Conservation (phyloP, 2,113 vertebrate genomes). For the Meles meles region DNA sequence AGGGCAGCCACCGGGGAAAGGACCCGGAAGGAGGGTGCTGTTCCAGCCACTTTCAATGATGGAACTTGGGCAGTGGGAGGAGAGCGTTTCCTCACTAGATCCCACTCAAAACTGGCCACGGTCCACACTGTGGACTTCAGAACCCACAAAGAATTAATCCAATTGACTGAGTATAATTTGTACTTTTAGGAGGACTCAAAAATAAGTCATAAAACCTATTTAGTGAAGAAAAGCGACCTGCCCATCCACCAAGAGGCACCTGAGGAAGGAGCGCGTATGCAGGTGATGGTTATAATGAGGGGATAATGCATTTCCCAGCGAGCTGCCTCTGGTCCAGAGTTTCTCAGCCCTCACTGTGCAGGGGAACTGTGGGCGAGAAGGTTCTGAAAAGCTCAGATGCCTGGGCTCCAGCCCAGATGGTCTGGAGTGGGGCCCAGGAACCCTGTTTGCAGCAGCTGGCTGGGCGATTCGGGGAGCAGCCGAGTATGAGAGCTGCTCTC, state of each 20-base stretch:
- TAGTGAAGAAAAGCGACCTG: slow-evolving; percentile 79
- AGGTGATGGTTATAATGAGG: slow-evolving; percentile 65
- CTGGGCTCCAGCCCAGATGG: neutral
- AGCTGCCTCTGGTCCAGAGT: rapidly evolving
- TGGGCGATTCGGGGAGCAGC: neutral
- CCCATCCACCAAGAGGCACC: neutral
- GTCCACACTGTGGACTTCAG: neutral
- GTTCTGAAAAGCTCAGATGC: neutral
- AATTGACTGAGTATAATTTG: neutral
- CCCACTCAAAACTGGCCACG: neutral
- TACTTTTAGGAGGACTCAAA: slow-evolving; percentile 74
- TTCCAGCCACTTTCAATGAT: rapidly evolving
- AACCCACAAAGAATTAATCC: neutral
- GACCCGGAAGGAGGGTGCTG: neutral
- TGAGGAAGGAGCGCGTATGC: slow-evolving; percentile 62
- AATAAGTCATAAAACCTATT: slow-evolving; percentile 79
- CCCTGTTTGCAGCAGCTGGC: neutral
- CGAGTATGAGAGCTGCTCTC: neutral
- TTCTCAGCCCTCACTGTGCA: neutral
- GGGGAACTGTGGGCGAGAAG: neutral
- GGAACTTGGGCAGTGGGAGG: rapidly evolving
- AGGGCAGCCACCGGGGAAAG: neutral
- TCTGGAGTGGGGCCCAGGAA: neutral
- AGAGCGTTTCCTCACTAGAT: neutral
- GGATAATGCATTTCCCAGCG: neutral